phyloP scores from a whole-genome alignment of 2,113 vertebrate species.

The Andinoacara biseriatus region DNA sequence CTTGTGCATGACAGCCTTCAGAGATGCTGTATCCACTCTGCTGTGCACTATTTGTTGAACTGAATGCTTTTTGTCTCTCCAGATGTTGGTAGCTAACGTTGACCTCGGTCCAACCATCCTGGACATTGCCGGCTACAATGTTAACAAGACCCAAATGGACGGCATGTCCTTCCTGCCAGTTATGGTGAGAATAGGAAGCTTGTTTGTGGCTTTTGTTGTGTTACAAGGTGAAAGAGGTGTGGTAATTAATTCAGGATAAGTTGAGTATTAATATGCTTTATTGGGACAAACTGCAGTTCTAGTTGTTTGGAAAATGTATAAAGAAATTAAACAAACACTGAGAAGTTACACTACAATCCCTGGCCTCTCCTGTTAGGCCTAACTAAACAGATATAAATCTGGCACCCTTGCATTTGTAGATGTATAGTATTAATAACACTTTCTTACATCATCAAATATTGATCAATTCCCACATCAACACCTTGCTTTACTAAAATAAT shows the following conservation, averaged over 20 bases:
- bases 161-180: constrained; percentile 91
- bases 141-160: constrained; percentile 95
- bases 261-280: neutral
- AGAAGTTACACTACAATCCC: too few species aligned
- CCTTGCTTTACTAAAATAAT: neutral
- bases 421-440: neutral
- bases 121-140: constrained; percentile 90
- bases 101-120: constrained; percentile 96
- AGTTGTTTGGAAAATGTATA: neutral
- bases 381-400: too few species aligned
- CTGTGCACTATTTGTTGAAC: neutral
- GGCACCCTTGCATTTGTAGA: neutral
- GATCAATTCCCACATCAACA: neutral
- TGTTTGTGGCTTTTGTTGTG: neutral
- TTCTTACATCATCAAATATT: neutral
- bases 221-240: neutral
- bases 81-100: constrained; percentile 93
- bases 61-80: neutral
- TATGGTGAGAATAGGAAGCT: constrained; percentile 80
- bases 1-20: neutral
- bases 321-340: too few species aligned
- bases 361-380: too few species aligned
- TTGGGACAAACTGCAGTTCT: too few species aligned
- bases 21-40: neutral
- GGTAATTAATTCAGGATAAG: neutral